These are phyloP conservation scores for Diabrotica virgifera DNA, from an alignment of 1,140 invertebrate species.

Conservation along the genomic window DNA sequence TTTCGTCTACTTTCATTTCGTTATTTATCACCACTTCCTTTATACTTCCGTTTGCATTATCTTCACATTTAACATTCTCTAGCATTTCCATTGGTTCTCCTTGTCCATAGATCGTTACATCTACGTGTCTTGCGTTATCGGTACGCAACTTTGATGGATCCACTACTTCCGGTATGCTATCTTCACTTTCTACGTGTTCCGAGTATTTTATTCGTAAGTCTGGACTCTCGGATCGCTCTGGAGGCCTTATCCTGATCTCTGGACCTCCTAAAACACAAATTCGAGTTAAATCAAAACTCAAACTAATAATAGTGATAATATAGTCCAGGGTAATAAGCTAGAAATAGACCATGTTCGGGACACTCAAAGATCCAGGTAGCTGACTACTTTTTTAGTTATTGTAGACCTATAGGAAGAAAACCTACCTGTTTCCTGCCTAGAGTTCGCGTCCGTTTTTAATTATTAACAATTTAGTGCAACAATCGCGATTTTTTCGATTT, in stretches of 20 bases:
- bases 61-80: not conserved
- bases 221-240: not conserved
- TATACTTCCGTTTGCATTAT: not conserved
- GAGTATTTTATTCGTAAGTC: conserved; percentile 7
- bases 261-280: too few species aligned
- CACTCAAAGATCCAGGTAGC: too few species aligned
- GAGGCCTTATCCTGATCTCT: conserved; percentile 35
- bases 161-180: not conserved
- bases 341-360: too few species aligned
- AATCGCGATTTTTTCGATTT: too few species aligned
- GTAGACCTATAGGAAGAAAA: too few species aligned
- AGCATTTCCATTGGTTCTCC: not conserved
- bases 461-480: too few species aligned
- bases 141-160: not conserved
- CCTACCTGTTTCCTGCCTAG: too few species aligned
- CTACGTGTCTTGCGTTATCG: not conserved
- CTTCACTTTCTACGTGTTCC: conserved; percentile 14
- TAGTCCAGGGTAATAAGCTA: too few species aligned
- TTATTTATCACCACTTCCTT: not conserved
- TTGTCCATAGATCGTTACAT: not conserved
- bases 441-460: too few species aligned
- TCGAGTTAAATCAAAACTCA: too few species aligned
- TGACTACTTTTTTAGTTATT: too few species aligned
- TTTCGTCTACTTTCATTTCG: not conserved
- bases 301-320: too few species aligned